Base-by-base conservation (phyloP, 2,888 invertebrate genomes). In the Agonum fuliginosum region DNA sequence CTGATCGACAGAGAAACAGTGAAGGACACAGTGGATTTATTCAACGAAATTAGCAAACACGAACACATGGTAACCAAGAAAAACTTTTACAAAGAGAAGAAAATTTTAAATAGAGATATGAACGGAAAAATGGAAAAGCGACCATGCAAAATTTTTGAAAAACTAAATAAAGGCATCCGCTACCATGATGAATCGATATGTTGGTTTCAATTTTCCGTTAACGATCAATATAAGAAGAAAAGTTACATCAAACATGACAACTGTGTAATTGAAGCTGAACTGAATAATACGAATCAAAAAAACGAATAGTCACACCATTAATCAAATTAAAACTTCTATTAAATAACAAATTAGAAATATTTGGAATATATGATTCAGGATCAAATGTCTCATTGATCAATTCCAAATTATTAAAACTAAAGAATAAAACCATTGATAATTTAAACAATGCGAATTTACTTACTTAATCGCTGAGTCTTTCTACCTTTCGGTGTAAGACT, bases 251-350 rank as follows among this genome's bases (percentile, higher is more conserved):
- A 30, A 34, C 78, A 79, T 46, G 78, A 80, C 62, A 81, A 81
- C 75, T 78, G 80, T 78, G 80, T 79, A 74, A 65, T 82, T 74
- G 81, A 81, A 79, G 78, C 80, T 67, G 71, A 81, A 27, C 54
- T 69, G 37, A 80, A 81, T 58, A 80, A 62, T 20, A 72, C 77
- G 65, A 78, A 80, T 78, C 30, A 79, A 80, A 79, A 81, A 76
- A 80, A 80, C 82, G 72, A 80, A 17, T 72, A 74, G 74, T 51
- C 69, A 77, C 80, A 82, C 81, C 81, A 82, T 80, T 82, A 78
- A 80, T 80, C 30, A 76, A 51, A 79, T 19, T 78, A 43, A 77
- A 78, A 30, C 69, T 74, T 51, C n/a, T 78, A 77, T 3, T 80
- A 14, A 78, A 79, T 58, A 54, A n/a, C n/a, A n/a, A n/a, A n/a